These are phyloP conservation scores for Clivina fossor DNA, from an alignment of 2,888 invertebrate species.

Conservation along the genomic window DNA sequence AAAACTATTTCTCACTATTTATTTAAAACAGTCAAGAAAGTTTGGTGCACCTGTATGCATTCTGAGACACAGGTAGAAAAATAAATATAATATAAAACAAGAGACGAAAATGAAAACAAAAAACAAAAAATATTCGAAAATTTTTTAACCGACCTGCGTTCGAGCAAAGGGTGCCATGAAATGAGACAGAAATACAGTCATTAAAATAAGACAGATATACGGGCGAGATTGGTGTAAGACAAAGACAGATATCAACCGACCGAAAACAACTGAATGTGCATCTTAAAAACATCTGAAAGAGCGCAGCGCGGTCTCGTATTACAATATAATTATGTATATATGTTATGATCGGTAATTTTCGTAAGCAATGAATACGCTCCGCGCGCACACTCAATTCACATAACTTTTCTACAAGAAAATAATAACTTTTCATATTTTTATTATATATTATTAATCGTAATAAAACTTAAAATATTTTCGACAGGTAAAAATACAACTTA, in stretches of 20 bases:
- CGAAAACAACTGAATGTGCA: neutral
- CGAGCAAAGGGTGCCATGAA: too few species aligned
- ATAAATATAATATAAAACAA: too few species aligned
- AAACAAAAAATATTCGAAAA: too few species aligned
- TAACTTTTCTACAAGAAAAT: conserved; percentile 45
- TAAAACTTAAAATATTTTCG: conserved; percentile 33
- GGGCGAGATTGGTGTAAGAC: conserved; percentile 1
- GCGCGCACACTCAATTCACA: too few species aligned
- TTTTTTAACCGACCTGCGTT: too few species aligned
- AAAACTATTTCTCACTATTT: too few species aligned
- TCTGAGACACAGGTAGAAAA: too few species aligned
- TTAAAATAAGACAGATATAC: neutral
- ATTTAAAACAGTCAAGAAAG: too few species aligned
- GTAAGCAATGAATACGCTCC: too few species aligned
- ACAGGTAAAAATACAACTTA: conserved; percentile 32
- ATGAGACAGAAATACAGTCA: too few species aligned
- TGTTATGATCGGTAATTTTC: conserved; percentile 48
- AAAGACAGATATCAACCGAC: neutral
- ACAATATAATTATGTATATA: conserved; percentile 46
- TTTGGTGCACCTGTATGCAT: too few species aligned
- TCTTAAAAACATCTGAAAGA: neutral
- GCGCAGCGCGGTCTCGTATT: conserved; percentile 18
- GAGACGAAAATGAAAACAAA: too few species aligned
- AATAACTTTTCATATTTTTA: conserved; percentile 39
- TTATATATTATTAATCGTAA: conserved; percentile 34